Evolutionary conservation across 2,888 invertebrate genomes (phyloP).

Genomic region (Sisyra terminalis): DNA sequence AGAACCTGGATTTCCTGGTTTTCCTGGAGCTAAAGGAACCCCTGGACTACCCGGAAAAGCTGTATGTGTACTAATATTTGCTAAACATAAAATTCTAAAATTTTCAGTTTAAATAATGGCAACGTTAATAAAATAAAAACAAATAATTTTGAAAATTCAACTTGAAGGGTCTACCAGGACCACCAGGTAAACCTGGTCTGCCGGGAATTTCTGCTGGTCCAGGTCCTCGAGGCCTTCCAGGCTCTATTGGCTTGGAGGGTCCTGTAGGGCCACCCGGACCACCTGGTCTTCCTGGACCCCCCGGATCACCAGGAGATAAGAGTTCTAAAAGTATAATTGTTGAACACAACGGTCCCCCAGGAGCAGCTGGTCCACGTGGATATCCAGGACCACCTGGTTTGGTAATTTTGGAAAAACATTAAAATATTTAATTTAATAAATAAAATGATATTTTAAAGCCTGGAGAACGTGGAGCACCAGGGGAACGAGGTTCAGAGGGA

Average conservation of each 20-base stretch:
- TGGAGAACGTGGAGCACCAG: slow-evolving; percentile 37
- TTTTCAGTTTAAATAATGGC: no score
- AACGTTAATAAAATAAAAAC: no score
- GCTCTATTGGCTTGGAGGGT: slow-evolving; percentile 22
- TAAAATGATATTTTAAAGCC: slow-evolving; percentile 22
- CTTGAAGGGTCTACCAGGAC: slow-evolving; percentile 15
- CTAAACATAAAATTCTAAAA: not conserved
- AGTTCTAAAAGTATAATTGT: slow-evolving; percentile 16
- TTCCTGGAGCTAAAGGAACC: slow-evolving; percentile 19
- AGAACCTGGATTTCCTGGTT: slow-evolving; percentile 19
- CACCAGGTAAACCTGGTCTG: slow-evolving; percentile 20
- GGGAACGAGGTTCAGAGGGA: slow-evolving; percentile 38
- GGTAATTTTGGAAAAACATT: slow-evolving; percentile 21
- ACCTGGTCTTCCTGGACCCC: slow-evolving; percentile 25
- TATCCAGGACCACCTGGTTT: slow-evolving; percentile 35
- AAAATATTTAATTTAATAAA: not conserved
- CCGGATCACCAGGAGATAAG: slow-evolving; percentile 20
- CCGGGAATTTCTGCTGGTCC: slow-evolving; percentile 22
- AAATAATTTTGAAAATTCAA: not conserved
- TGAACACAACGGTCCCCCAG: slow-evolving; percentile 25
- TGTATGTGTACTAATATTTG: slow-evolving; percentile 16
- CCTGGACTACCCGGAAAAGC: slow-evolving; percentile 23
- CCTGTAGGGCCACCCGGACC: slow-evolving; percentile 28
- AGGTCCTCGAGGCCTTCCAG: slow-evolving; percentile 30
- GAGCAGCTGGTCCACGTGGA: slow-evolving; percentile 33